phyloP scores from a whole-genome alignment of 2,888 invertebrate genomes.

The Clivina fossor region DNA sequence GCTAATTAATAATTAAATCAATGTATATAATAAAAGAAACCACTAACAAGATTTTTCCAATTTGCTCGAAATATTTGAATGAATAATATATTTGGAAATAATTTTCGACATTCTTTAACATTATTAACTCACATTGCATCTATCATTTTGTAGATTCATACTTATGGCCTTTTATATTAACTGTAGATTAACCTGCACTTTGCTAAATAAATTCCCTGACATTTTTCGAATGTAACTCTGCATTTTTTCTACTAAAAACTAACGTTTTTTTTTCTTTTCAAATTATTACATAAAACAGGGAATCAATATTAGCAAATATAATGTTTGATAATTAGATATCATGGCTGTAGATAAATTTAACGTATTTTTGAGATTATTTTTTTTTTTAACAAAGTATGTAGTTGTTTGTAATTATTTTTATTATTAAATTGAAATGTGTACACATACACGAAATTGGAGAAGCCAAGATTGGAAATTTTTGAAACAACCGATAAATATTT shows the following conservation, averaged over 20 bases:
- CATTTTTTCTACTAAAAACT: background rate
- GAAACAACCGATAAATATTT: conserved; percentile 4
- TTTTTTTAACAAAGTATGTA: conserved; percentile 16
- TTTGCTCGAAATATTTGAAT: no score
- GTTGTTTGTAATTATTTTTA: conserved; percentile 13
- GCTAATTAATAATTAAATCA: no score
- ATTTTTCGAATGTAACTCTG: background rate
- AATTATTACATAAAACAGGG: conserved; percentile 5
- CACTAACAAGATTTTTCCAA: no score
- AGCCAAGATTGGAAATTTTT: conserved; percentile 13
- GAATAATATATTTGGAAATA: no score
- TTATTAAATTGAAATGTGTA: no score
- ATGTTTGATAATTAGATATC: conserved; percentile 7
- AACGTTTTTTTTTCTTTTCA: background rate
- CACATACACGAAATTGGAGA: conserved; percentile 20
- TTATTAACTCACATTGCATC: conserved; percentile 18
- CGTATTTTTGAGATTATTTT: no score
- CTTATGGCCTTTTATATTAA: conserved; percentile 46
- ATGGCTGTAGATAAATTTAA: conserved; percentile 16
- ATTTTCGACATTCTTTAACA: conserved; percentile 18
- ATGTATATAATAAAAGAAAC: no score
- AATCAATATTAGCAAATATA: conserved; percentile 5
- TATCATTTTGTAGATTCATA: conserved; percentile 25
- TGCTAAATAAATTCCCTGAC: conserved; percentile 16
- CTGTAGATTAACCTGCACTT: conserved; percentile 25